Conservation (phyloP, 1,140 invertebrate genomes). For the Drosophila erecta region DNA sequence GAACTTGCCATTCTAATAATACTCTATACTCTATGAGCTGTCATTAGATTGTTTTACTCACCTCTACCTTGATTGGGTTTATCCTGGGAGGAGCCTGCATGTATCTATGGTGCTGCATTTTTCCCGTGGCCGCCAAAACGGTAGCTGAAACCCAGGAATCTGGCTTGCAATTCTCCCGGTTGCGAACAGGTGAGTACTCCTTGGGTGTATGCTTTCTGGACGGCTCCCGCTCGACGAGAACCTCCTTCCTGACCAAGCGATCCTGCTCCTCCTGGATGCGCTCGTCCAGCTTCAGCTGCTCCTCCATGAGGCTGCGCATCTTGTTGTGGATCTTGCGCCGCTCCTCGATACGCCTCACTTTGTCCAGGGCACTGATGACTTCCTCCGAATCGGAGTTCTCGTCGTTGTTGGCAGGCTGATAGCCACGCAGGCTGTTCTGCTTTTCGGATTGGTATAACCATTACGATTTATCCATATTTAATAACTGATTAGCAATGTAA, state of each 20-base stretch:
- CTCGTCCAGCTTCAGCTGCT: background rate
- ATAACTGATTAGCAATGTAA: no score
- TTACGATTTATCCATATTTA: background rate
- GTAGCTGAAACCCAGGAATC: conserved; percentile 1
- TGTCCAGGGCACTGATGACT: background rate
- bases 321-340: conserved; percentile 3
- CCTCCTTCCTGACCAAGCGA: background rate
- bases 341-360: background rate
- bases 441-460: background rate
- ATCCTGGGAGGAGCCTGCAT: background rate
- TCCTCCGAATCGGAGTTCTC: background rate
- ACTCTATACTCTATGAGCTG: no score
- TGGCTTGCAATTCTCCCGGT: background rate
- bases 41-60: background rate
- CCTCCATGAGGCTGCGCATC: background rate
- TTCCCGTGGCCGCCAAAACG: background rate
- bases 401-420: conserved; percentile 1
- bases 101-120: background rate
- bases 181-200: background rate
- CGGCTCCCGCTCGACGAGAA: background rate
- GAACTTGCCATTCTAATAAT: no score
- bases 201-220: background rate
- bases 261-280: background rate
- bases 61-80: background rate
- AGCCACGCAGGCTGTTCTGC: conserved; percentile 2